Evolutionary conservation across 2,888 invertebrate species (phyloP).

Genomic region (Sarcophaga carnaria): DNA sequence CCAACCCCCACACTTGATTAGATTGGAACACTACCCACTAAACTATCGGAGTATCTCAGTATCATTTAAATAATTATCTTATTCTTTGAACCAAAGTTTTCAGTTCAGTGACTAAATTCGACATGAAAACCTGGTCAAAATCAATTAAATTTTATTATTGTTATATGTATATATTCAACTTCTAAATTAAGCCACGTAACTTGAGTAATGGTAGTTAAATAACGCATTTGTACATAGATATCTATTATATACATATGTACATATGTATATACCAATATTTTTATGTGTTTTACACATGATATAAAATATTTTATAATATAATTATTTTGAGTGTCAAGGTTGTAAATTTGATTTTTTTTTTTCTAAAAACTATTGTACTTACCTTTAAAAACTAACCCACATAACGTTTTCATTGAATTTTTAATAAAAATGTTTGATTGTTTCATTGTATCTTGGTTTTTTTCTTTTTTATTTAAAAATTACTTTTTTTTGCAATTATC

Average conservation of each 20-base stretch:
- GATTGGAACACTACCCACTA: too few relatives aligned
- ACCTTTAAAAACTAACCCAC: constrained; percentile 32
- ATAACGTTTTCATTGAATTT: constrained; percentile 10
- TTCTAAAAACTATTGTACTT: constrained; percentile 7
- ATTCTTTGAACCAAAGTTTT: too few relatives aligned
- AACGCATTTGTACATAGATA: not conserved
- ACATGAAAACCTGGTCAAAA: too few relatives aligned
- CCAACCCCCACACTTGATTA: too few relatives aligned
- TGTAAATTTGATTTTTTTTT: constrained; percentile 18
- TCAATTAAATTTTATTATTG: too few relatives aligned
- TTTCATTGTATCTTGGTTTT: not conserved
- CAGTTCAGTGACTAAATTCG: too few relatives aligned
- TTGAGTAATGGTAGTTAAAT: not conserved
- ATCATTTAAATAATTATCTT: too few relatives aligned
- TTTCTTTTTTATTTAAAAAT: not conserved
- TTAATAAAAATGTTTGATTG: not conserved
- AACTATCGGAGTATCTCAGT: too few relatives aligned
- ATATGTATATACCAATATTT: not conserved
- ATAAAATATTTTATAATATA: not conserved
- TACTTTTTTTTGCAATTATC: constrained; percentile 40
- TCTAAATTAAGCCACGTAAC: too few relatives aligned
- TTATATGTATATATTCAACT: too few relatives aligned
- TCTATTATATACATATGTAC: not conserved
- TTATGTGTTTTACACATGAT: not conserved
- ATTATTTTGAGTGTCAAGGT: constrained; percentile 49